These are phyloP conservation scores for Ceyx erithaca DNA, from an alignment of 2,797 vertebrate species.

Conservation along the genomic window DNA sequence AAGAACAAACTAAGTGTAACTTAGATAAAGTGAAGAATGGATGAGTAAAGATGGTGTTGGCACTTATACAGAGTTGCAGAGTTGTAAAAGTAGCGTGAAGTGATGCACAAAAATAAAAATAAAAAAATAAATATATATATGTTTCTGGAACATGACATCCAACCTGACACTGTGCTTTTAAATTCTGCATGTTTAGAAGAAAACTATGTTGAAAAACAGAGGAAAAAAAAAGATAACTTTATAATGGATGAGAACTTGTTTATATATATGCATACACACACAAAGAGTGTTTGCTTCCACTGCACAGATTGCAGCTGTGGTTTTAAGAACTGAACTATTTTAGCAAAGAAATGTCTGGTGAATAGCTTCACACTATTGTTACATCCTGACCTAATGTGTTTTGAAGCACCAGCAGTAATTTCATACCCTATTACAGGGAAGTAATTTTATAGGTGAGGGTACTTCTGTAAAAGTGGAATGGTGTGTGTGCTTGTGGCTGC, in stretches of 20 bases:
- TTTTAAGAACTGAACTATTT: not conserved
- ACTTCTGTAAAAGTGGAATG: not conserved
- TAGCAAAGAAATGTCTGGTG: not conserved
- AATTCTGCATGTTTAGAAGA: not conserved
- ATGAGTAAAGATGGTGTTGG: not conserved
- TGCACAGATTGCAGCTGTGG: not conserved
- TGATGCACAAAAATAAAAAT: not conserved
- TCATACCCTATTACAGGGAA: not conserved
- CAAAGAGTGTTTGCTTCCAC: not conserved
- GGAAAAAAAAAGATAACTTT: not conserved
- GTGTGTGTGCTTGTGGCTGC: no score
- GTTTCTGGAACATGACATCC: not conserved
- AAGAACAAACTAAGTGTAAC: not conserved
- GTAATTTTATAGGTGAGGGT: not conserved
- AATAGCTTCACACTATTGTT: not conserved
- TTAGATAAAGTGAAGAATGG: not conserved
- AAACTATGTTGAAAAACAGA: not conserved
- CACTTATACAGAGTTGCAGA: not conserved
- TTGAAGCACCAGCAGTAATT: not conserved
- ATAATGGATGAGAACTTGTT: not conserved
- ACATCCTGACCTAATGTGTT: not conserved
- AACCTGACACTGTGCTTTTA: not conserved
- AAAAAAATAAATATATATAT: not conserved
- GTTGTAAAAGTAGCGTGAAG: not conserved
- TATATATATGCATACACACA: not conserved